These are phyloP conservation scores for Sycophila sp. DNA, from an alignment of 1,140 invertebrate species.

Conservation along the genomic window DNA sequence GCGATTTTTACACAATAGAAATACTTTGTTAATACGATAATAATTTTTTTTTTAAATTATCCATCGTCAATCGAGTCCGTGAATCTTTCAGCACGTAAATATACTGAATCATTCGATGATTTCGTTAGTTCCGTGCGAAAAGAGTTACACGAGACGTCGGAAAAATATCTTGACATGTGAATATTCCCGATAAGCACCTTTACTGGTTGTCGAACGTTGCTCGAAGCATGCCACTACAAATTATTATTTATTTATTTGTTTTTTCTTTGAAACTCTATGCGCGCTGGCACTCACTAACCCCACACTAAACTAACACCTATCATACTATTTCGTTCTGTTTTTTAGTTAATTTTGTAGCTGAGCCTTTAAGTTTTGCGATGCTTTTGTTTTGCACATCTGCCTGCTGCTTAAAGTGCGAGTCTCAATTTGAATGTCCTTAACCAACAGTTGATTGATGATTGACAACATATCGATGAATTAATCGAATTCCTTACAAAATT, in stretches of 20 bases:
- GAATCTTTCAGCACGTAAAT: too few species aligned
- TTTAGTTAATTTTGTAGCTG: not conserved
- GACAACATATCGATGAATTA: too few species aligned
- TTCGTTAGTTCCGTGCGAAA: too few species aligned
- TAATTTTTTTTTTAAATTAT: too few species aligned
- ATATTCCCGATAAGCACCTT: slow-evolving; percentile 16
- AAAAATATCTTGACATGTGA: slow-evolving; percentile 25
- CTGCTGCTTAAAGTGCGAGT: not conserved
- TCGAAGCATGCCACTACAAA: slow-evolving; percentile 54
- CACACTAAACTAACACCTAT: slow-evolving; percentile 24
- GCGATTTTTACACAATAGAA: too few species aligned
- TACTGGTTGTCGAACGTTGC: slow-evolving; percentile 46
- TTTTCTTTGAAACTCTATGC: slow-evolving; percentile 2
- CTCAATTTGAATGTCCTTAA: not conserved
- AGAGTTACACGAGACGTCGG: not conserved
- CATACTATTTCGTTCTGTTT: not conserved
- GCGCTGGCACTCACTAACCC: slow-evolving; percentile 25
- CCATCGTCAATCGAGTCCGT: too few species aligned
- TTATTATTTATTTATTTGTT: slow-evolving; percentile 15
- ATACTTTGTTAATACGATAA: too few species aligned
- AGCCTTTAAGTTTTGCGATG: not conserved
- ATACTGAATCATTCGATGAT: too few species aligned
- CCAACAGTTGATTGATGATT: not conserved
- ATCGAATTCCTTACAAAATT: too few species aligned
- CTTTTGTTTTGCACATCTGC: not conserved